Percentiles rank a stretch among this genome's conserved stretches.
phyloP scores from a whole-genome alignment of 2,113 vertebrate genomes.

The Chunga burmeisteri region DNA sequence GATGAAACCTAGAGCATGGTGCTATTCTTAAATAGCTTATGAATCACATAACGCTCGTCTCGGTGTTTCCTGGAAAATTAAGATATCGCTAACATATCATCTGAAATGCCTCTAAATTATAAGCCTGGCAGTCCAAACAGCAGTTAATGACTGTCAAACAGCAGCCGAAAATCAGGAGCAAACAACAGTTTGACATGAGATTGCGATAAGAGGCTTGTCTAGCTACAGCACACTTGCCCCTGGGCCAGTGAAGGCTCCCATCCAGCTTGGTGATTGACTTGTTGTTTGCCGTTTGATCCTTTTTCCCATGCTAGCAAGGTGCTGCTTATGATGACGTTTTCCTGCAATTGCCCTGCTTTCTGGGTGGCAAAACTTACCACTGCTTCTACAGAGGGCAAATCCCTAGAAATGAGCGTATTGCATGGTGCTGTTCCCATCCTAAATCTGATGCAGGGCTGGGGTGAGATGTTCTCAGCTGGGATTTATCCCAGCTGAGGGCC shows the following conservation, averaged over 20 bases:
- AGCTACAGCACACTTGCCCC: neutral
- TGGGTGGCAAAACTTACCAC: neutral
- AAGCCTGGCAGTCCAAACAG: conserved; percentile 25
- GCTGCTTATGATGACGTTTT: neutral
- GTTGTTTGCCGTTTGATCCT: neutral
- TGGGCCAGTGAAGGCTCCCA: accelerated
- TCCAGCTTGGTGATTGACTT: neutral
- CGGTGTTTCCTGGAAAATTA: conserved; percentile 44
- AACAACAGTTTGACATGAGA: neutral
- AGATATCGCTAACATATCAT: conserved; percentile 39
- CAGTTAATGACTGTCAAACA: conserved; percentile 22
- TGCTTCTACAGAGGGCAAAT: neutral
- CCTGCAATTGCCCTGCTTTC: neutral
- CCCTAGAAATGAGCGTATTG: neutral
- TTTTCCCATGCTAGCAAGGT: neutral
- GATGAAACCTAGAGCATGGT: neutral
- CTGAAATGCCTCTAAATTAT: conserved; percentile 33
- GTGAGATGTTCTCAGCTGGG: neutral
- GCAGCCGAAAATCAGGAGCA: neutral
- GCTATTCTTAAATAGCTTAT: conserved; percentile 24
- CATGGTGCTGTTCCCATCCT: too few species aligned
- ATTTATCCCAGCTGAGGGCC: neutral
- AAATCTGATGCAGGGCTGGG: neutral
- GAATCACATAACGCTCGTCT: neutral
- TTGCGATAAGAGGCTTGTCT: neutral